Base-by-base conservation (phyloP, 2,888 invertebrate genomes). In the Conchocele bisecta region DNA sequence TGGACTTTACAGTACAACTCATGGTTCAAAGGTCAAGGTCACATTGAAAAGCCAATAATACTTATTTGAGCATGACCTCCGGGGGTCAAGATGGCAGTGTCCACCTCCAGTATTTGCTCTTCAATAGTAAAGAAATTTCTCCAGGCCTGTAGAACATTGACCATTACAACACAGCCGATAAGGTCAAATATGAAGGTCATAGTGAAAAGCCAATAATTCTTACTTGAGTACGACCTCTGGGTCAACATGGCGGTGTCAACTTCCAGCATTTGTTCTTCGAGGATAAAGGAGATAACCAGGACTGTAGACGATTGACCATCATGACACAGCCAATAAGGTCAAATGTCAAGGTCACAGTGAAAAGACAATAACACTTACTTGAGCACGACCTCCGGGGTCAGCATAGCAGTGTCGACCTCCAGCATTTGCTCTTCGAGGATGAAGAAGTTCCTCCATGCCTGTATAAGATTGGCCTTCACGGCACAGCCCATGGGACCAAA, bases 401-500 rank as follows among this genome's bases (percentile, higher is more conserved):
- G 92, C 90, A 99, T 96, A 1, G 98, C 97, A 89, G 98, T 98
- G 90, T 99, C 98, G 6, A 99, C 98, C 92, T 99, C 99, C 61
- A 99, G 92, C 98, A 99, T 99, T 91, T 98, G 97, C 90, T 99
- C 99, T 89, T 98, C 98, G 15, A 99, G 93, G 24, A 99, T 95
- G 90, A 99, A 99, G 91, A 96, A 97, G 84, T 96, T 97, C 72
- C 98, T 93, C 99, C 99, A 99, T 6, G 95, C 93, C 86, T 95
- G 94, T 33, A 99, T 93, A 90, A 99, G 94, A 91, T 99, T 99
- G 22, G 97, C 94, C 91, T 99, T 99, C 68, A 99, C 94, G 0
- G 98, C 98, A 92, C 99, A 99, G 2, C 99, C 99, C 98, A 99
- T 98, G 0, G 99, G 99, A 0, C 99, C 99, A 91, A 98, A 99